Conservation (phyloP, 37 sponge, comb jelly and placozoan genomes). For the Agelas oroides region DNA sequence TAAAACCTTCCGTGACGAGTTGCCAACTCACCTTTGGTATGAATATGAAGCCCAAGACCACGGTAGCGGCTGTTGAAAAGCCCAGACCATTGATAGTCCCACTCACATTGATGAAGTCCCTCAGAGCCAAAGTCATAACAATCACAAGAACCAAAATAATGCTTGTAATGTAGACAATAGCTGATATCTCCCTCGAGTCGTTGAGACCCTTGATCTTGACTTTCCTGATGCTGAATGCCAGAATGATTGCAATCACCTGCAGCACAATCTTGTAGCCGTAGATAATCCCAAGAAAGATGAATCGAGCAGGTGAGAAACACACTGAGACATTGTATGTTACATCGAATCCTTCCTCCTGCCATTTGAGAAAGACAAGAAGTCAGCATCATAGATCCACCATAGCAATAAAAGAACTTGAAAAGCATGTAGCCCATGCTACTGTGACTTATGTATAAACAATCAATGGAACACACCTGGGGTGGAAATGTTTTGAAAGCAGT, state of each 20-base stretch:
- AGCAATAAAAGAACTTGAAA: too few species aligned
- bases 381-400: too few species aligned
- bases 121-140: constrained; percentile 12
- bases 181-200: constrained; percentile 51
- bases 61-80: constrained; percentile 25
- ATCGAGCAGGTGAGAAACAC: constrained; percentile 21
- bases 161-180: constrained; percentile 58
- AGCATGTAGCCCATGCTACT: too few species aligned
- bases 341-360: constrained; percentile 26
- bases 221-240: constrained; percentile 60
- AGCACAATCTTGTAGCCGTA: constrained; percentile 55
- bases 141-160: constrained; percentile 18
- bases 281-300: constrained; percentile 22
- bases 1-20: too few species aligned
- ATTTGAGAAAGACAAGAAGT: neutral
- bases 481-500: too few species aligned
- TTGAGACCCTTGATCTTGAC: constrained; percentile 68
- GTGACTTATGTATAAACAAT: too few species aligned
- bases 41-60: constrained; percentile 48
- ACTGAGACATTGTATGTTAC: neutral
- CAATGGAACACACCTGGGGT: too few species aligned
- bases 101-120: constrained; percentile 52
- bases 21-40: constrained; percentile 54
- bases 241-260: constrained; percentile 49
- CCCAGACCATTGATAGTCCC: constrained; percentile 30